Base-by-base conservation (phyloP, 2,797 vertebrate genomes). In the Neolamprologus multifasciatus region DNA sequence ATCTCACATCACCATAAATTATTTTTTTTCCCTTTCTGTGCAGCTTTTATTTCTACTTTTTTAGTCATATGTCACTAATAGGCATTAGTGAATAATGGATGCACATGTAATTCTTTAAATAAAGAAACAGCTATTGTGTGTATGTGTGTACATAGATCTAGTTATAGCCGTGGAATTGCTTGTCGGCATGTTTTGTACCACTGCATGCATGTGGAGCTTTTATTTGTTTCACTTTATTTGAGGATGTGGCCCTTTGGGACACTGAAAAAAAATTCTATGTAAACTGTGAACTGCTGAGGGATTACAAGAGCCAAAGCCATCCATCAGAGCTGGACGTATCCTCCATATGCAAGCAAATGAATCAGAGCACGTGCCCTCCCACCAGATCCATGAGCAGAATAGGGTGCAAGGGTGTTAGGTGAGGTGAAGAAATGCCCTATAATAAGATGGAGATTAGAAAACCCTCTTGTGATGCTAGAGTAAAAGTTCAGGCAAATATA, bases 311-410 rank as follows among this genome's bases (percentile, higher is more conserved):
- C 92, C 89, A 80, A 87, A 93, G 88, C 89, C 95, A 96, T 96
- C 93, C 92, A 95, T 97, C 96, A 96, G 89, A 69, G 87, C 79
- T 84, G 92, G 91, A 94, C 91, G 89, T 84, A 91, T 95, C 87
- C 82, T 89, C 94, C 87, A 89, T 94, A 95, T 94, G 93, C 93
- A 95, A 94, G 95, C 90, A 94, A 94, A 96, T 95, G 88, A 95
- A 96, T 96, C 95, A 95, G 90, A 93, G 88, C 89, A 90, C 81
- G 89, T 6, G 52, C 84, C 43, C 87, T 89, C 92, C 91, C 87
- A 86, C 86, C 3, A 17, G 92, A 87, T 86, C 45, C 57, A 19
- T 67, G 64, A 87, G 84, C 64, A 85, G 91, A 91, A 93, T 7
- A 87, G 78, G 88, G 83, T 93, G 87, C 62, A 78, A 26, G 84